phyloP scores from a whole-genome alignment of 2,888 invertebrate genomes.

The Cepaea hortensis region DNA sequence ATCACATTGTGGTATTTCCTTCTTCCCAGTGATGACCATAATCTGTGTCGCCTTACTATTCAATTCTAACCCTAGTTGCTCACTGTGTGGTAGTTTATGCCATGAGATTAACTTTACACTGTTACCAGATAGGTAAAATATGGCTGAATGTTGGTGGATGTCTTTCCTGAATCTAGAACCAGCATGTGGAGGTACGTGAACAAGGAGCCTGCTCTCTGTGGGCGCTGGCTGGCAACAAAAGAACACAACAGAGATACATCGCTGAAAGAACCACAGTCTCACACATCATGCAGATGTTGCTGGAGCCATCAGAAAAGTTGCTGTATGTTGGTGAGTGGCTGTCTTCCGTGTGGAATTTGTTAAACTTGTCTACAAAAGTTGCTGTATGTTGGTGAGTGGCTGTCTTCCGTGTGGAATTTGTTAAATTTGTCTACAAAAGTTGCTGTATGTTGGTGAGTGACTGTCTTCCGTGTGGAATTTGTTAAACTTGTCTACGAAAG shows the following conservation, averaged over 20 bases:
- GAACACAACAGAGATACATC: slow-evolving; percentile 74
- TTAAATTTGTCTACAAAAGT: slow-evolving; percentile 59
- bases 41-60: too few relatives aligned
- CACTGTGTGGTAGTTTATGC: too few relatives aligned
- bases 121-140: too few relatives aligned
- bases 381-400: slow-evolving; percentile 74
- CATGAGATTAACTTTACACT: too few relatives aligned
- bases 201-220: slow-evolving; percentile 76
- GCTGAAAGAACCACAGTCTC: slow-evolving; percentile 74
- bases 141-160: too few relatives aligned
- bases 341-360: neutral
- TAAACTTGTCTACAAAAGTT: slow-evolving; percentile 64
- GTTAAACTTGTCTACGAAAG: slow-evolving; percentile 57
- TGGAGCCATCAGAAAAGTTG: slow-evolving; percentile 74
- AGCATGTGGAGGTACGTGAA: slow-evolving; percentile 73
- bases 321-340: slow-evolving; percentile 74
- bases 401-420: neutral
- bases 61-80: too few relatives aligned
- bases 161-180: slow-evolving; percentile 60
- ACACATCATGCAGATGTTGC: slow-evolving; percentile 75
- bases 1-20: too few relatives aligned
- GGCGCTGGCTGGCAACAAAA: slow-evolving; percentile 75
- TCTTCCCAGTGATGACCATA: too few relatives aligned
- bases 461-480: neutral
- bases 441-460: slow-evolving; percentile 75